Evolutionary conservation across 2,797 vertebrate genomes (phyloP).

Genomic region (Miichthys miiuy): DNA sequence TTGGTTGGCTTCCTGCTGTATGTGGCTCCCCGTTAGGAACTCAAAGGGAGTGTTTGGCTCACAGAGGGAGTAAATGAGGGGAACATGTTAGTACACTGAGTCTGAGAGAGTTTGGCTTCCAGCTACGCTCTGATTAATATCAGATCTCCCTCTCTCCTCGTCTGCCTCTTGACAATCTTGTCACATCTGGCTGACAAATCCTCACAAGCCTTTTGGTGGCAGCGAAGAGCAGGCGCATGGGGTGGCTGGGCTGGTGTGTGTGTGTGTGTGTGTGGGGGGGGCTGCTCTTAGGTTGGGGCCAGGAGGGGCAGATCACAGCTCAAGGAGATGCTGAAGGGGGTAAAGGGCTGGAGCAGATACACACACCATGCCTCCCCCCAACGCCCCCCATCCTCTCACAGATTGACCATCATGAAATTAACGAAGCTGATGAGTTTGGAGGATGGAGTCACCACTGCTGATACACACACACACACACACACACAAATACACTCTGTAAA

Average conservation of each 20-base stretch:
- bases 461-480: constrained; percentile 41
- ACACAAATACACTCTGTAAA: constrained; percentile 23
- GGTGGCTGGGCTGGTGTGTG: constrained; percentile 25
- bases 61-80: constrained; percentile 88
- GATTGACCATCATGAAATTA: constrained; percentile 88
- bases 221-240: constrained; percentile 64
- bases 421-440: constrained; percentile 86
- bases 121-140: constrained; percentile 94
- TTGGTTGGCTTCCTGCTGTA: constrained; percentile 62
- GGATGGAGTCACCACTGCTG: constrained; percentile 41
- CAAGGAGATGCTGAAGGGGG: constrained; percentile 86
- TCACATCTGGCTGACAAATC: constrained; percentile 96
- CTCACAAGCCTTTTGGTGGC: constrained; percentile 89
- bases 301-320: constrained; percentile 76
- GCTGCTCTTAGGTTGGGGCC: constrained; percentile 39
- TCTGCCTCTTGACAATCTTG: constrained; percentile 91
- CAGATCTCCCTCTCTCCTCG: constrained; percentile 87
- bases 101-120: constrained; percentile 92
- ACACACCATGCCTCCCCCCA: background rate
- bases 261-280: constrained; percentile 13
- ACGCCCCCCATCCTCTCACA: constrained; percentile 50
- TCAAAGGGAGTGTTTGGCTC: constrained; percentile 82
- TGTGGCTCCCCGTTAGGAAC: constrained; percentile 73
- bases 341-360: constrained; percentile 73
- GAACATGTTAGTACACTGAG: constrained; percentile 93